Conservation (phyloP, 1,140 invertebrate species). For the Zelostemma sp. region DNA sequence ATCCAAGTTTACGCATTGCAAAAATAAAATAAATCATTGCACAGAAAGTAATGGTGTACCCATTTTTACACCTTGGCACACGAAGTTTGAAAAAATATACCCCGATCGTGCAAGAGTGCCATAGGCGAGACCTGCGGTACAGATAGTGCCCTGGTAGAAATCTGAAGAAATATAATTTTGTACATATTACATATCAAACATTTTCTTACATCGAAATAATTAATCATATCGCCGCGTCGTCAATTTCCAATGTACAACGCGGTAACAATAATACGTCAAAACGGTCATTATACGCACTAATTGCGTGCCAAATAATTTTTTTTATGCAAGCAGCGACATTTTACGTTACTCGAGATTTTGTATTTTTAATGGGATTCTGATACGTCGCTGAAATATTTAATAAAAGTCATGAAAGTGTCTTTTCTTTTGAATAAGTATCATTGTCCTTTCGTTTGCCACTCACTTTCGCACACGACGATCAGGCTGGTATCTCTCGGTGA, state of each 20-base stretch:
- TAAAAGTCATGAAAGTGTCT: constrained; percentile 17
- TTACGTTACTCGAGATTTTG: neutral
- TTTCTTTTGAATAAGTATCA: constrained; percentile 33
- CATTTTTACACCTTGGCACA: too few species aligned
- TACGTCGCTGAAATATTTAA: constrained; percentile 7
- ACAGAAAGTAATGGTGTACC: too few species aligned
- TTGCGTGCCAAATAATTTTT: constrained; percentile 1
- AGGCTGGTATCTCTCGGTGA: constrained; percentile 34
- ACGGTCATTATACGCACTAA: too few species aligned
- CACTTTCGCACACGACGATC: constrained; percentile 51
- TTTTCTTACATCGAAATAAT: neutral
- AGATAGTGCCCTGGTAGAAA: constrained; percentile 30
- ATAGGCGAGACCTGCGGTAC: neutral
- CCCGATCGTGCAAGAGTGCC: neutral
- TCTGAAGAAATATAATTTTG: constrained; percentile 31
- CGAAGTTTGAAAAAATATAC: too few species aligned
- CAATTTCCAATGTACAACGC: neutral
- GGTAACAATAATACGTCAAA: neutral
- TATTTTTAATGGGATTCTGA: constrained; percentile 9
- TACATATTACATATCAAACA: constrained; percentile 11
- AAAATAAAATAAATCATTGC: neutral
- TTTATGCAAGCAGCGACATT: neutral
- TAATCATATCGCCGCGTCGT: neutral
- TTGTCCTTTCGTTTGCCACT: constrained; percentile 59
- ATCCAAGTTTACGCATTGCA: constrained; percentile 2